A percentile compares a stretch with the other conserved stretches of the same genome.
These are phyloP conservation scores for Cynaeus angustus DNA, from an alignment of 2,888 invertebrate genomes.

Conservation along the genomic window DNA sequence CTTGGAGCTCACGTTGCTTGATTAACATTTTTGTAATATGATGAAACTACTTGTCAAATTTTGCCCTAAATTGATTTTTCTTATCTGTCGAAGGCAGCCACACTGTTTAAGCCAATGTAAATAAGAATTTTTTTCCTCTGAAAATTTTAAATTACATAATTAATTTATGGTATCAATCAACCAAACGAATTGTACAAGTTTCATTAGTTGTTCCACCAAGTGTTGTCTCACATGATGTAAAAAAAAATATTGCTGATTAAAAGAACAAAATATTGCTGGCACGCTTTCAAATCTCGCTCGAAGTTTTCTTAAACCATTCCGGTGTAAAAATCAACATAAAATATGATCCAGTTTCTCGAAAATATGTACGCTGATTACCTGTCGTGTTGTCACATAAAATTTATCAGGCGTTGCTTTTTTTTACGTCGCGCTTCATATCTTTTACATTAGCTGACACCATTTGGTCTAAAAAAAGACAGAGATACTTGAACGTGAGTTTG, in stretches of 20 bases:
- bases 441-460: not conserved
- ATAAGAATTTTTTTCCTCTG: slow-evolving; percentile 10
- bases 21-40: slow-evolving; percentile 12
- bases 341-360: slow-evolving; percentile 33
- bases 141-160: not conserved
- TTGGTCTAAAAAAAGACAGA: not conserved
- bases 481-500: slow-evolving; percentile 5
- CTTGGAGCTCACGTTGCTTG: not conserved
- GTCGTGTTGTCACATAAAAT: slow-evolving; percentile 41
- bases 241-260: too few species aligned
- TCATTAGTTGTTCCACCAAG: too few species aligned
- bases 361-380: slow-evolving; percentile 37
- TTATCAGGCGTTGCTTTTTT: slow-evolving; percentile 10
- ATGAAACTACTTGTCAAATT: slow-evolving; percentile 23
- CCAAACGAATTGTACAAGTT: too few species aligned
- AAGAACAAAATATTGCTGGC: not conserved
- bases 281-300: not conserved
- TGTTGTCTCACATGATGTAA: too few species aligned
- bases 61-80: slow-evolving; percentile 31
- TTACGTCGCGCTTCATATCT: not conserved
- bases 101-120: slow-evolving; percentile 22
- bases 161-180: not conserved
- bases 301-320: slow-evolving; percentile 4
- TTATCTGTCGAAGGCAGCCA: slow-evolving; percentile 18
- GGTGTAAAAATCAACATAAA: slow-evolving; percentile 33